phyloP scores from a whole-genome alignment of 2,888 invertebrate genomes.

The Synanthedon vespiformis region DNA sequence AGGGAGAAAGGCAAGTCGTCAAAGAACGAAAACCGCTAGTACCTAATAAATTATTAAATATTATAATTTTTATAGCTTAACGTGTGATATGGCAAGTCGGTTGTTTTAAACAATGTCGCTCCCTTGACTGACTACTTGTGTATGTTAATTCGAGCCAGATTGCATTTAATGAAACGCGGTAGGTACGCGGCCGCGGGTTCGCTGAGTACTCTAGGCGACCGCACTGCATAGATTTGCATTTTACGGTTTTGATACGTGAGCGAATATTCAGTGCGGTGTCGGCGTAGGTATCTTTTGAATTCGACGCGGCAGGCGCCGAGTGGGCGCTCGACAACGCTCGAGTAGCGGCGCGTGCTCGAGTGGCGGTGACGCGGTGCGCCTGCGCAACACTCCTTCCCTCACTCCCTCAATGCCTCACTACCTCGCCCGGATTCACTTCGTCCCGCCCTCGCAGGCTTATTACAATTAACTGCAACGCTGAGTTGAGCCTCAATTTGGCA shows the following conservation, averaged over 20 bases:
- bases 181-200: conserved; percentile 27
- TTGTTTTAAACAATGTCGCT: conserved; percentile 34
- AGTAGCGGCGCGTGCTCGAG: conserved; percentile 66
- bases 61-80: not conserved
- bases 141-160: conserved; percentile 52
- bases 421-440: conserved; percentile 2
- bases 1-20: too few species aligned
- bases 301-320: conserved; percentile 58
- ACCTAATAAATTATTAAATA: not conserved
- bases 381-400: conserved; percentile 29
- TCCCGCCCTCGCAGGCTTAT: conserved; percentile 34
- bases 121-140: conserved; percentile 18
- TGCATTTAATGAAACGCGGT: conserved; percentile 57
- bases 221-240: conserved; percentile 69
- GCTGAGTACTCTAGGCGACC: conserved; percentile 58
- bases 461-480: conserved; percentile 55
- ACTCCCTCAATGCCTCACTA: conserved; percentile 8
- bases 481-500: conserved; percentile 50
- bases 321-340: conserved; percentile 53
- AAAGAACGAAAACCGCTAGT: too few species aligned
- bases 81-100: not conserved
- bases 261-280: conserved; percentile 66
- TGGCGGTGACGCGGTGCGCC: conserved; percentile 48
- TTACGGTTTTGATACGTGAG: conserved; percentile 67
- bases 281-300: conserved; percentile 67